phyloP scores from a whole-genome alignment of 2,888 invertebrate genomes.

The Apocheima hispidaria region DNA sequence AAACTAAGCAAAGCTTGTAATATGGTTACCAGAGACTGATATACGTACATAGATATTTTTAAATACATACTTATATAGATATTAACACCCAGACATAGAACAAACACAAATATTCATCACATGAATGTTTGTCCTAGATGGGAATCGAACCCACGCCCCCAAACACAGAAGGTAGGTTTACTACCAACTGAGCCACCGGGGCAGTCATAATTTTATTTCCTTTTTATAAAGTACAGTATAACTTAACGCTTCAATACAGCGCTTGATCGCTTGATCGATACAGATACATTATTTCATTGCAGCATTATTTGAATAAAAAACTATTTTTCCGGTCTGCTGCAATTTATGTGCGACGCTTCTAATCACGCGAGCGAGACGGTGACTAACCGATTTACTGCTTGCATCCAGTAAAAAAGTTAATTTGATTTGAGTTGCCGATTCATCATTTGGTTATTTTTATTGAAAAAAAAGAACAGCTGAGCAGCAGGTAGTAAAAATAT shows the following conservation, averaged over 20 bases:
- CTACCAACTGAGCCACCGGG: no score
- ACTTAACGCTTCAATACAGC: neutral
- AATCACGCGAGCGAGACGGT: slow-evolving; percentile 39
- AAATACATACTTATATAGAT: no score
- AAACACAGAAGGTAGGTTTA: no score
- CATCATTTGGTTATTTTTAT: neutral
- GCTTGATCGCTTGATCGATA: neutral
- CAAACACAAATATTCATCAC: no score
- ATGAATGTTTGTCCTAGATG: no score
- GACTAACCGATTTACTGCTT: slow-evolving; percentile 41
- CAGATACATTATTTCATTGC: neutral
- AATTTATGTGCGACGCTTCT: slow-evolving; percentile 30
- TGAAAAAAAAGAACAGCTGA: neutral
- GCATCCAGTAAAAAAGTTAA: slow-evolving; percentile 30
- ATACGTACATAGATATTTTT: no score
- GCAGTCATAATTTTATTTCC: no score
- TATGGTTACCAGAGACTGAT: no score
- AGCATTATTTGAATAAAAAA: slow-evolving; percentile 28
- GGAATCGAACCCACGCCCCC: no score
- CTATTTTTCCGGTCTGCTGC: slow-evolving; percentile 36
- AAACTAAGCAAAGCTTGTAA: no score
- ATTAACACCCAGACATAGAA: no score
- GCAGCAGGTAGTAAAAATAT: neutral
- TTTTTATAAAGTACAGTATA: no score
- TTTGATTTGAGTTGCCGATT: neutral